Base-by-base conservation (phyloP, 2,888 invertebrate species). In the Lithophane socia region DNA sequence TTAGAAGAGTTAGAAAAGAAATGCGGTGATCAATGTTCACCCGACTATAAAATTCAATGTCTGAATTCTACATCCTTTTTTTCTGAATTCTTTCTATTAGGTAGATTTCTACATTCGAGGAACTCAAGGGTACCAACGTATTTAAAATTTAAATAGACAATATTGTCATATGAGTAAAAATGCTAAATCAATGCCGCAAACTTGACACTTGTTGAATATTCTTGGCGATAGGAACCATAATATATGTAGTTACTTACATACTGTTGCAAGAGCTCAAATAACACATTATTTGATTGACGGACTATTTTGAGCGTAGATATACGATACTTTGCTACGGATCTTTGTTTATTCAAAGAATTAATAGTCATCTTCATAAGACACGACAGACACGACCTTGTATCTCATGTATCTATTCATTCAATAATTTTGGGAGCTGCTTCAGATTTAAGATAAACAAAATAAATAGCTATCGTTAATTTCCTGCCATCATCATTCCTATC, bases 361-460 rank as follows among this genome's bases (percentile, higher is more conserved):
- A 42, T 58, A 64, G 21, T 21, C 10, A 9, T 24, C 21, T 13
- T 75, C 42, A 18, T 42, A 18, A 47, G 60, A 61, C 5, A 21
- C 3, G n/a, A 52, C 37, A 37, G 37, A 37, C 37, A 37, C 37
- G 37, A 52, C 2, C 1, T 13, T 37, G 2, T 42, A 29, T 18
- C 1, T 13, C 16, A 21, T 8, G n/a, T 47, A 37, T 7, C 2
- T 16, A 21, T 61, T 18, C 2, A 29, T 49, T 76, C 8, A 29
- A 49, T 7, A 60, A 37, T 67, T 47, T 68, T 68, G 7, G 54
- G 63, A 79, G 37, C 42, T n/a, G 7, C 21, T 78, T 44, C n/a
- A 78, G 66, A 60, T 66, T 63, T 54, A 16, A 29, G 79, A 72
- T 65, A 78, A 58, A 21, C n/a, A 16, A 65, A 65, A 24, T 47